A percentile compares a stretch with the other conserved stretches of the same genome.
Conservation (phyloP, 1,140 invertebrate species). For the Cydia strobilella region DNA sequence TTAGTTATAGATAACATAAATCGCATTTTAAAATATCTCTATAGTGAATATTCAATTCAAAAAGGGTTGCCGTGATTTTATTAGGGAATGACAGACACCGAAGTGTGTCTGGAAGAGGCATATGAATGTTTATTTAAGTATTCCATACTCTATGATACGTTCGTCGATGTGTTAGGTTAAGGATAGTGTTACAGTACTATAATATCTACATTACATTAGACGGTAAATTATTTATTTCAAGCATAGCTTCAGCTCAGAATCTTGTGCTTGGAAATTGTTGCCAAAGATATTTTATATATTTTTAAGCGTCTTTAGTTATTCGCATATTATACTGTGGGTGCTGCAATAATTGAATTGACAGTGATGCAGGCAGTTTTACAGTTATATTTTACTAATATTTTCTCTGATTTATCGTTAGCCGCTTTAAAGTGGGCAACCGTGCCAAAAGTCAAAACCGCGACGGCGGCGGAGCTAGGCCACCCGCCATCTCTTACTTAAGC, state of each 20-base stretch:
- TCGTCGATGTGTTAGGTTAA: conserved; percentile 51
- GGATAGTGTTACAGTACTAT: conserved; percentile 42
- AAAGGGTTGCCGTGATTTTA: conserved; percentile 34
- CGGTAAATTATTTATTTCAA: conserved; percentile 35
- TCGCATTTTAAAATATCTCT: conserved; percentile 28
- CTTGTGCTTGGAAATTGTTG: conserved; percentile 25
- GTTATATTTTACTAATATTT: conserved; percentile 15
- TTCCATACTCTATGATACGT: conserved; percentile 47
- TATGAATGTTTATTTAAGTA: conserved; percentile 52
- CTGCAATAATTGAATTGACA: background rate
- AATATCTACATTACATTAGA: conserved; percentile 38
- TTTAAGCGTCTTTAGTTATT: conserved; percentile 20
- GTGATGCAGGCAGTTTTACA: conserved; percentile 13
- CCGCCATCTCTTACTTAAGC: conserved; percentile 16
- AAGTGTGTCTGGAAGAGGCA: conserved; percentile 50
- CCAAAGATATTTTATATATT: conserved; percentile 21
- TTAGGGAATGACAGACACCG: conserved; percentile 53
- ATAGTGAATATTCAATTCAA: background rate
- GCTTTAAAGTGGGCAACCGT: conserved; percentile 13
- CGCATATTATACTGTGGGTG: conserved; percentile 1
- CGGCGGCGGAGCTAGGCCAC: background rate
- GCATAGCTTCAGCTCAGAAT: conserved; percentile 33
- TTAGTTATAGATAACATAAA: conserved; percentile 8
- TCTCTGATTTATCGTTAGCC: conserved; percentile 1
- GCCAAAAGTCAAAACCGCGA: background rate